phyloP scores from a whole-genome alignment of 2,888 invertebrate species.

The Ceriagrion tenellum region DNA sequence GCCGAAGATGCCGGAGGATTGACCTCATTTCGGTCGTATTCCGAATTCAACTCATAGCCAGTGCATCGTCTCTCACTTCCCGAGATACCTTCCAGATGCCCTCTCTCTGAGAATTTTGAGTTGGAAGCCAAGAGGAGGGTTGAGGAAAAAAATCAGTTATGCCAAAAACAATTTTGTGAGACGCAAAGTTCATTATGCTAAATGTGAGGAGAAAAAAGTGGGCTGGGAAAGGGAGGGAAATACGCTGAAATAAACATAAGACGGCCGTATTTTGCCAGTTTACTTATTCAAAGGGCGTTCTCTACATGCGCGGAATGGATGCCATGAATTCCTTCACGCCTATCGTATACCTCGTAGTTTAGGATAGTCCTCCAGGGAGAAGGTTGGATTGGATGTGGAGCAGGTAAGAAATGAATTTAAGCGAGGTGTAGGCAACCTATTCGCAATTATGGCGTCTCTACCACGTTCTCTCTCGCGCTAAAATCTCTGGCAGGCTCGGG shows the following conservation, averaged over 20 bases:
- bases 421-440: background rate
- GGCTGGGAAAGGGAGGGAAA: background rate
- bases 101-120: background rate
- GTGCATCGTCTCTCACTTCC: background rate
- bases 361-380: background rate
- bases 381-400: background rate
- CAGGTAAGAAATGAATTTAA: background rate
- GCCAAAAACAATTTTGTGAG: background rate
- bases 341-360: conserved; percentile 22
- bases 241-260: background rate
- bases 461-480: background rate
- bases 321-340: background rate
- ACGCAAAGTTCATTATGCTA: background rate
- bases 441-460: background rate
- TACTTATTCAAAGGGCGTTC: conserved; percentile 1
- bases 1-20: background rate
- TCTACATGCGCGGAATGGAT: background rate
- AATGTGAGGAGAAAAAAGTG: background rate
- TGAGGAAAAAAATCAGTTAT: background rate
- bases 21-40: background rate
- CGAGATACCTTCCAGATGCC: background rate
- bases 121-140: background rate
- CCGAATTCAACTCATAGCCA: background rate
- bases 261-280: background rate
- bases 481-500: background rate